Evolutionary conservation across 2,113 vertebrate species (phyloP), one percentile per base, ranked within the genome.

Genomic region (Cebus imitator): DNA sequence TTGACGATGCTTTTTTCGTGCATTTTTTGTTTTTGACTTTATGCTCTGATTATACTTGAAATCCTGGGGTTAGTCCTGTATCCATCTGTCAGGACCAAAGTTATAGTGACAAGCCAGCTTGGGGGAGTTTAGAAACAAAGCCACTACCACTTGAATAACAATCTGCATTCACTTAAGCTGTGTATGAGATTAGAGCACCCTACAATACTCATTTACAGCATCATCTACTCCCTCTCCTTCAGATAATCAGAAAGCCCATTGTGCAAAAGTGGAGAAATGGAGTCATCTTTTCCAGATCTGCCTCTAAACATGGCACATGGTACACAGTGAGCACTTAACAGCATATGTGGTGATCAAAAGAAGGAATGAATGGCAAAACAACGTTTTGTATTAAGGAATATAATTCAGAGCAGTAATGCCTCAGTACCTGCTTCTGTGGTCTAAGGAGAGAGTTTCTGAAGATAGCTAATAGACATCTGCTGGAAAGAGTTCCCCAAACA

Each of bases 401-500:
- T 89, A 50, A 88, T 27, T 10, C 27, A 70, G 45, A 91, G 35
- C 21, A 12, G 35, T 21, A 30, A 30, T 14, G 27, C 25, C 55
- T 40, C 43, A 83, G 40, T 17, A 18, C 43, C n/a, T 8, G 16
- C 10, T 79, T 50, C 48, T 43, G 14, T 35, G 37, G 25, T 9
- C 73, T 40, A 66, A 70, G 76, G 37, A 68, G 43, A 92, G 43
- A 87, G 70, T 85, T 82, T 75, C 30, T 96, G 84, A 93, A 88
- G 30, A 84, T 18, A 52, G 45, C 86, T 91, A 35, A 86, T 6
- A 93, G 76, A 23, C 32, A 97, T 21, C 37, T 82, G 52, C 55
- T 97, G 64, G 93, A 78, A 98, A 91, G 45, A 95, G 48, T 64
- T 92, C 93, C 52, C 21, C 81, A 89, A 50, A 45, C n/a, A 57